phyloP scores from a whole-genome alignment of 1,140 invertebrate genomes.

The Drosophila tristis region DNA sequence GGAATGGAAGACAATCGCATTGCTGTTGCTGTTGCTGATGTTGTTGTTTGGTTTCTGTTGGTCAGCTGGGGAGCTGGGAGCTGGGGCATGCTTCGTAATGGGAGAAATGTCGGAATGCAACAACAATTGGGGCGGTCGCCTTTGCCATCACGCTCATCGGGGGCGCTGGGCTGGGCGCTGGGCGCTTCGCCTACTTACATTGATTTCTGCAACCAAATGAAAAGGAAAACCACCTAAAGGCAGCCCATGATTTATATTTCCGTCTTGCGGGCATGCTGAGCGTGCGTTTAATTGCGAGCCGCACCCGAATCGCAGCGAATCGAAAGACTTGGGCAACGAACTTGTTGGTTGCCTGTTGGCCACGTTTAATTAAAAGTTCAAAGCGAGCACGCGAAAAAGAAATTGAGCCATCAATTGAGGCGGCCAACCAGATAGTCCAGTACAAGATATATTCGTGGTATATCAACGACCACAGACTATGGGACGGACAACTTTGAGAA shows the following conservation, averaged over 20 bases:
- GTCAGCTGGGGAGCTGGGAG: slow-evolving; percentile 34
- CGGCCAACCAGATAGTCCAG: not conserved
- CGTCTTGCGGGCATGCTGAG: slow-evolving; percentile 23
- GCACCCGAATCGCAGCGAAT: slow-evolving; percentile 34
- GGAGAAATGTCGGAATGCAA: slow-evolving; percentile 29
- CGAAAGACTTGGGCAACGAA: slow-evolving; percentile 39
- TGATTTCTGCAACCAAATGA: slow-evolving; percentile 53
- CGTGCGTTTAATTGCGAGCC: slow-evolving; percentile 52
- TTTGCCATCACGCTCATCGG: slow-evolving; percentile 17
- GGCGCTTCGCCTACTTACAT: slow-evolving; percentile 2
- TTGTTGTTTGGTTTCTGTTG: slow-evolving; percentile 1
- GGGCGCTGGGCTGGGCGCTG: slow-evolving; percentile 1
- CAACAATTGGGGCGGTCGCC: slow-evolving; percentile 26
- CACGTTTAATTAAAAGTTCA: slow-evolving; percentile 46
- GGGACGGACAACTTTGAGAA: not conserved
- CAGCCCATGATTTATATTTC: slow-evolving; percentile 50
- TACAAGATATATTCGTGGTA: no score
- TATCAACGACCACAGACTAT: not conserved
- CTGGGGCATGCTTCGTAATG: slow-evolving; percentile 39
- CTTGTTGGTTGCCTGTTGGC: slow-evolving; percentile 12
- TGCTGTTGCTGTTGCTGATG: no score
- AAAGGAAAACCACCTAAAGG: slow-evolving; percentile 51
- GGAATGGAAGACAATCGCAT: slow-evolving; percentile 13
- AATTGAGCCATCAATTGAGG: slow-evolving; percentile 36
- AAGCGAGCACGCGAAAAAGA: slow-evolving; percentile 35